These are phyloP conservation scores for Nematolebias whitei DNA, from an alignment of 2,113 vertebrate genomes.

Conservation along the genomic window DNA sequence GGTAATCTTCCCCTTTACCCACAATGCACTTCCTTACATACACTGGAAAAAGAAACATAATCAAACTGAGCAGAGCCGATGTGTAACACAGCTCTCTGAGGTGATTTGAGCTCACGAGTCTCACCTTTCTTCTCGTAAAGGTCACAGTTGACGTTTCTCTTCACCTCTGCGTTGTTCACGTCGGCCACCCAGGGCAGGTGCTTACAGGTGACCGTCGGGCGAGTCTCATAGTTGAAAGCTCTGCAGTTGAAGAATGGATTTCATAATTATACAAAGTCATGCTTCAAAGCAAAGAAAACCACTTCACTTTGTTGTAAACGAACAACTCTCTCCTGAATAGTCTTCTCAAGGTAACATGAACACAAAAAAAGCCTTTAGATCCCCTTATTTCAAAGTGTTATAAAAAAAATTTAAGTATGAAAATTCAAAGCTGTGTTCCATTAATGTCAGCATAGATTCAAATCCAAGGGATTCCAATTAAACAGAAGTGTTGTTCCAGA, in stretches of 20 bases:
- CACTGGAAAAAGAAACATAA: conserved; percentile 70
- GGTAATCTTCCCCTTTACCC: conserved; percentile 85
- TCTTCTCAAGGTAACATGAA: too few species aligned
- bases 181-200: conserved; percentile 89
- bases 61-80: not conserved
- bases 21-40: conserved; percentile 89
- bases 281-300: not conserved
- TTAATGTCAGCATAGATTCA: too few species aligned
- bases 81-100: not conserved
- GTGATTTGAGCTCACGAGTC: not conserved
- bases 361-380: too few species aligned
- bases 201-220: conserved; percentile 83
- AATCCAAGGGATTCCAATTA: too few species aligned
- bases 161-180: conserved; percentile 78
- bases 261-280: not conserved
- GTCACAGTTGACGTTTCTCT: conserved; percentile 89
- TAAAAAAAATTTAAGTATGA: too few species aligned
- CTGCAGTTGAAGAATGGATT: conserved; percentile 63
- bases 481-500: too few species aligned
- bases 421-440: too few species aligned
- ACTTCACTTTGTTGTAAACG: too few species aligned
- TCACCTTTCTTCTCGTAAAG: conserved; percentile 96
- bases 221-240: conserved; percentile 89
- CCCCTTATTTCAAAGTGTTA: too few species aligned
- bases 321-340: too few species aligned